Conservation (phyloP, 2,888 invertebrate species). For the Trichogramma dendrolimi region DNA sequence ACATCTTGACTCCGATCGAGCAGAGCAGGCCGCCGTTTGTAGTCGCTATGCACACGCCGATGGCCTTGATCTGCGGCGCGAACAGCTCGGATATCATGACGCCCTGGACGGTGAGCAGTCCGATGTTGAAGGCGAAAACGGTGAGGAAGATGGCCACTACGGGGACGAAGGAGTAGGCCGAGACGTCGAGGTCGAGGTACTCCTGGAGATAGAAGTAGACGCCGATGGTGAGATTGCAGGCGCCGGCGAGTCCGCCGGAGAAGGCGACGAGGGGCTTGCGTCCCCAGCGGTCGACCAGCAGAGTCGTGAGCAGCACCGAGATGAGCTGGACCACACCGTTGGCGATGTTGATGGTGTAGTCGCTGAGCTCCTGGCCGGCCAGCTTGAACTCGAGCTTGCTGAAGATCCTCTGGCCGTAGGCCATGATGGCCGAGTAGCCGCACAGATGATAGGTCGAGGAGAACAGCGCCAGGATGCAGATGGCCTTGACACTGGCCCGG, state of each 20-base stretch:
- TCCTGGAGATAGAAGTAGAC: slow-evolving; percentile 35
- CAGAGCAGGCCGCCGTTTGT: slow-evolving; percentile 29
- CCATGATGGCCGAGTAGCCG: slow-evolving; percentile 44
- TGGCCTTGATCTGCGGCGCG: slow-evolving; percentile 37
- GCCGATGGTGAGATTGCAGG: slow-evolving; percentile 35
- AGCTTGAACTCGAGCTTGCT: slow-evolving; percentile 32
- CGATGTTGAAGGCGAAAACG: slow-evolving; percentile 36
- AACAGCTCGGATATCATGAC: slow-evolving; percentile 39
- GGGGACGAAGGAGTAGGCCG: slow-evolving; percentile 28
- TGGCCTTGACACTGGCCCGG: slow-evolving; percentile 45
- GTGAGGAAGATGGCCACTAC: slow-evolving; percentile 33
- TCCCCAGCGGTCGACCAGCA: slow-evolving; percentile 51
- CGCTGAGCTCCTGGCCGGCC: slow-evolving; percentile 24
- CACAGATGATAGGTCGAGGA: slow-evolving; percentile 53
- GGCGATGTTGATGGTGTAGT: slow-evolving; percentile 37
- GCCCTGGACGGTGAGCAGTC: slow-evolving; percentile 32
- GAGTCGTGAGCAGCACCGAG: slow-evolving; percentile 41
- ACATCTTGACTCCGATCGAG: slow-evolving; percentile 32
- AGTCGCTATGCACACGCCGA: slow-evolving; percentile 31
- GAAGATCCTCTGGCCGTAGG: slow-evolving; percentile 52
- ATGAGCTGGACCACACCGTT: slow-evolving; percentile 39
- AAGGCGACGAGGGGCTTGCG: slow-evolving; percentile 51
- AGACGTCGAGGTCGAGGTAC: slow-evolving; percentile 30
- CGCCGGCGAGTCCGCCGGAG: slow-evolving; percentile 38
- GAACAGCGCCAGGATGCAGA: slow-evolving; percentile 49